Evolutionary conservation across 2,888 invertebrate genomes (phyloP).

Genomic region (Scaptomyza cyrtandrae): DNA sequence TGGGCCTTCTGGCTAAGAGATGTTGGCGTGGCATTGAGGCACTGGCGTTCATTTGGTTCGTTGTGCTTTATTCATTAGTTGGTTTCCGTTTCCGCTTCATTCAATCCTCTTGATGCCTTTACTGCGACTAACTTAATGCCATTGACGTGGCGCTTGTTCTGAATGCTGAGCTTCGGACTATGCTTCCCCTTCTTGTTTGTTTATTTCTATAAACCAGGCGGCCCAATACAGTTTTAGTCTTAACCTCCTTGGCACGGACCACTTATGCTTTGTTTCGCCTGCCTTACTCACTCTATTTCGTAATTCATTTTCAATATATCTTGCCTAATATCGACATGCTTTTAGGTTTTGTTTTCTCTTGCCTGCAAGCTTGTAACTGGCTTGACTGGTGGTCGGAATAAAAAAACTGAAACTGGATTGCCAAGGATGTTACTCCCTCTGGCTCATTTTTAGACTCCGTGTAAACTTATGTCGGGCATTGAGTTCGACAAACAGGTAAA

Average conservation of each 20-base stretch:
- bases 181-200: constrained; percentile 39
- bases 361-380: constrained; percentile 44
- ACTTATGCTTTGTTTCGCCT: not conserved
- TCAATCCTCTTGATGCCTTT: constrained; percentile 69
- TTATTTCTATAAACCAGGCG: constrained; percentile 53
- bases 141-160: constrained; percentile 56
- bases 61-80: constrained; percentile 76
- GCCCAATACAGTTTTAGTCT: constrained; percentile 41
- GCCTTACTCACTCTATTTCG: constrained; percentile 51
- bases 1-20: constrained; percentile 4
- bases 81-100: constrained; percentile 78
- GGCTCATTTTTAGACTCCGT: constrained; percentile 12
- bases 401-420: constrained; percentile 47
- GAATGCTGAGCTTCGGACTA: constrained; percentile 45
- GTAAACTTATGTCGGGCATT: constrained; percentile 24
- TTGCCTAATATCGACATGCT: constrained; percentile 80
- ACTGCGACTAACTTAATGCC: constrained; percentile 72
- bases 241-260: constrained; percentile 11
- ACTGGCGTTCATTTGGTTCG: constrained; percentile 70
- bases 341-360: constrained; percentile 50
- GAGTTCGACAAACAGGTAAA: constrained; percentile 36
- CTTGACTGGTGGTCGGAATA: constrained; percentile 55
- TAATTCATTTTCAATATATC: constrained; percentile 80
- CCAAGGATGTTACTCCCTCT: constrained; percentile 24
- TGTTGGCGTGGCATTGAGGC: constrained; percentile 12